Evolutionary conservation across 2,113 vertebrate species (phyloP).

Genomic region (Chaetodon auriga): DNA sequence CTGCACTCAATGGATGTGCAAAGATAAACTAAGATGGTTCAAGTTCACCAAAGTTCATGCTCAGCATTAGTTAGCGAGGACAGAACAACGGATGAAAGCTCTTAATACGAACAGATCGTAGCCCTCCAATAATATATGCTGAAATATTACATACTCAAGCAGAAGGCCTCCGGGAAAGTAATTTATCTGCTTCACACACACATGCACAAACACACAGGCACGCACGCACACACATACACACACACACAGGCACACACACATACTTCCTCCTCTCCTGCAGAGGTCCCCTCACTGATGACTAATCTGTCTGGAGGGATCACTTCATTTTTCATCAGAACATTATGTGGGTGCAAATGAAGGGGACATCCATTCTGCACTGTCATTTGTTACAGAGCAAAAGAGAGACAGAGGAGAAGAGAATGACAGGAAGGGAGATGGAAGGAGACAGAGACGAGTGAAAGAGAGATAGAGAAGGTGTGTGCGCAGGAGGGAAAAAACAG

Average conservation of each 20-base stretch:
- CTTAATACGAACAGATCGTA: conserved; percentile 44
- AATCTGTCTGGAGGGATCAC: conserved; percentile 77
- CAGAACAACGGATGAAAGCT: conserved; percentile 56
- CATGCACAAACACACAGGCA: conserved; percentile 5
- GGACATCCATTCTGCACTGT: conserved; percentile 75
- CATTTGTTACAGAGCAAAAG: conserved; percentile 59
- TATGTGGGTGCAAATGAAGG: conserved; percentile 75
- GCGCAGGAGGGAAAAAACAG: background rate
- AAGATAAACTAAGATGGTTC: conserved; percentile 42
- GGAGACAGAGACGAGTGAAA: background rate
- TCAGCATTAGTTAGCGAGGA: conserved; percentile 45
- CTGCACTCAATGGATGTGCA: conserved; percentile 21
- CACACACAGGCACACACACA: conserved; percentile 8
- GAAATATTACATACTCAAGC: conserved; percentile 70
- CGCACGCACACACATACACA: conserved; percentile 14
- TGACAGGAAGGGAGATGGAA: conserved; percentile 15
- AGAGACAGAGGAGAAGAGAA: conserved; percentile 30
- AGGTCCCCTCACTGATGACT: conserved; percentile 70
- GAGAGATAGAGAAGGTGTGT: background rate
- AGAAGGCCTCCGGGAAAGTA: conserved; percentile 46
- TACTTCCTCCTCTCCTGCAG: conserved; percentile 41
- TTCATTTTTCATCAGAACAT: conserved; percentile 83
- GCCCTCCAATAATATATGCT: conserved; percentile 59
- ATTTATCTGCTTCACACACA: conserved; percentile 56
- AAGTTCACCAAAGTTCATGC: conserved; percentile 55